These are phyloP conservation scores for Palythoa caribaeorum DNA, from an alignment of 92 coral and sea anemone genomes.

Conservation along the genomic window DNA sequence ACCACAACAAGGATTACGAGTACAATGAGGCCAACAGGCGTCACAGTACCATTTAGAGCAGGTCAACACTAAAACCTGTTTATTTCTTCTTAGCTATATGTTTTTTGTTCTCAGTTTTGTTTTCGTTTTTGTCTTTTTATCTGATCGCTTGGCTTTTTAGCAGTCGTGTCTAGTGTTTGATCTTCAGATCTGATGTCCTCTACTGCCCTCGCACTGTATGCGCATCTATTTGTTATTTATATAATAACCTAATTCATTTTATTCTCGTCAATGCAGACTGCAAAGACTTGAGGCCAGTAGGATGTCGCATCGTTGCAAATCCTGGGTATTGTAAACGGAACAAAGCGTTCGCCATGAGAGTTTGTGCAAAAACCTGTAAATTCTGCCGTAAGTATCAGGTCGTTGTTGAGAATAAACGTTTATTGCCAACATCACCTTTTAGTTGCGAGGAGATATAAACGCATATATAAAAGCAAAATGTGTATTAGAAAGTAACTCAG, in stretches of 20 bases:
- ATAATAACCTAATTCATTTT: neutral
- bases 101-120: neutral
- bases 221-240: neutral
- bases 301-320: conserved; percentile 30
- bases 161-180: neutral
- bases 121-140: too few relatives aligned
- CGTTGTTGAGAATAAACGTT: neutral
- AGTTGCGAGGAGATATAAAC: neutral
- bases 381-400: conserved; percentile 30
- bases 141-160: neutral
- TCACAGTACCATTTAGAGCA: neutral
- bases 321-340: conserved; percentile 45
- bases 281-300: conserved; percentile 43
- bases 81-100: neutral
- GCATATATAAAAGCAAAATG: neutral
- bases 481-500: too few relatives aligned
- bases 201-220: neutral
- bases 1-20: neutral
- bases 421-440: neutral
- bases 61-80: neutral
- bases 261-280: conserved; percentile 22
- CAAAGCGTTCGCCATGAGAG: conserved; percentile 33
- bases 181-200: neutral
- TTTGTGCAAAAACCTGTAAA: conserved; percentile 35
- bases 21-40: too few relatives aligned